These are phyloP conservation scores for Drosophila kepulauana DNA, from an alignment of 1,140 invertebrate genomes.

Conservation along the genomic window DNA sequence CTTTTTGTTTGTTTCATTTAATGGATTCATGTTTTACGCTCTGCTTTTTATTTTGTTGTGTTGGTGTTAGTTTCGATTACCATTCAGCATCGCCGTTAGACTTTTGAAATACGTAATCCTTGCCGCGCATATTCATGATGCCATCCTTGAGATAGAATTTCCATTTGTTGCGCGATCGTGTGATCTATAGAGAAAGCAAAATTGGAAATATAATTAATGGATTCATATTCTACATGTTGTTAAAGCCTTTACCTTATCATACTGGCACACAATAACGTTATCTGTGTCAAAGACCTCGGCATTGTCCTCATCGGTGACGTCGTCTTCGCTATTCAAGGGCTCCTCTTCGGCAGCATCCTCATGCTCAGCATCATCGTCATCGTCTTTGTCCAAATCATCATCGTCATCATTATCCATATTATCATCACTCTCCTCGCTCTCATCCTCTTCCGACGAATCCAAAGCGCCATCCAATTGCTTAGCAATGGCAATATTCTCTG, in stretches of 20 bases:
- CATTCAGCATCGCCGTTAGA: conserved; percentile 99
- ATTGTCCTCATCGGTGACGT: conserved; percentile 98
- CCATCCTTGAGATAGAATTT: conserved; percentile 99
- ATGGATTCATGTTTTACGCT: conserved; percentile 22
- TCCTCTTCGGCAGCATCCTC: conserved; percentile 94
- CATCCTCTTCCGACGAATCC: conserved; percentile 92
- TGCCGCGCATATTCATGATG: conserved; percentile 99
- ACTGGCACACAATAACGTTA: conserved; percentile 99
- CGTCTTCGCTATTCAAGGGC: conserved; percentile 97
- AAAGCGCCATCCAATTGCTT: conserved; percentile 89
- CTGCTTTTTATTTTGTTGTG: conserved; percentile 4
- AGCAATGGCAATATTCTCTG: conserved; percentile 73
- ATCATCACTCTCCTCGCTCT: conserved; percentile 89
- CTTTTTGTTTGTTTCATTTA: conserved; percentile 57
- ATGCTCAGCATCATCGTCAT: conserved; percentile 90
- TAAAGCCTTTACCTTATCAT: conserved; percentile 93
- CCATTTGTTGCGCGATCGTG: conserved; percentile 98
- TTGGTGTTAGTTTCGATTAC: conserved; percentile 86
- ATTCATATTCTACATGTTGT: too few species aligned
- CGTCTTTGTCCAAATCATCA: conserved; percentile 91
- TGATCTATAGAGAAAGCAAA: conserved; percentile 89
- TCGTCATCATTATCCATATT: conserved; percentile 89
- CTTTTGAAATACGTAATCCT: conserved; percentile 99
- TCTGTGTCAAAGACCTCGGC: conserved; percentile 98
- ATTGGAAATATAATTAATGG: too few species aligned